Evolutionary conservation across 2,797 vertebrate genomes (phyloP), one percentile per base, ranked within the genome.

Genomic region (Rhinichthys osculus): DNA sequence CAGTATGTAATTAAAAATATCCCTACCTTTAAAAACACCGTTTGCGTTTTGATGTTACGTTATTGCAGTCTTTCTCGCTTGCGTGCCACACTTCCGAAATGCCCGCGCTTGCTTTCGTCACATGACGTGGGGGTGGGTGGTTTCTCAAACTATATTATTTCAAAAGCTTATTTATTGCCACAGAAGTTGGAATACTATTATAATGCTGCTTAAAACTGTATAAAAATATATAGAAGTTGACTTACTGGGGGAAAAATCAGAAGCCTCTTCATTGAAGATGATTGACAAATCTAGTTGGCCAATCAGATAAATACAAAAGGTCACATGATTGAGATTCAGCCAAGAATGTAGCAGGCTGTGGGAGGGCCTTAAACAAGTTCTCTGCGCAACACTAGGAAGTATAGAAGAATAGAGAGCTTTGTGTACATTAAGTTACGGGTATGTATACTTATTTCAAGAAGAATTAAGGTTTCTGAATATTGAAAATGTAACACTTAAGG

Each of bases 41-140:
- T 59, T 52, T 52, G 50, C 6, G 50, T 19, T 19, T 19, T 4
- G 38, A 44, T 42, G 16, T 8, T 3, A 44, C 3, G 42, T 44
- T 44, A 3, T 3, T 3, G 7, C 27, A 11, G 40, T 47, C 52
- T 3, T 17, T 5, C 17, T n/a, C 3, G 27, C 38, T 17, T 1
- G n/a, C 35, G 30, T 8, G 1, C 4, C 16, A 30, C 9, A 11
- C 62, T 54, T 78, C 64, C 50, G 50, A 84, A 79, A 72, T 38
- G 52, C 83, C 83, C 83, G 83, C 83, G 83, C 66, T 79, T 72
- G 27, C 27, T 33, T 59, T 62, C 76, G 30, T 85, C 66, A 85
- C 76, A 3, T 30, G 27, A 23, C 50, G 21, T 38, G 3, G 14
- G 11, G 62, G 1, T 2, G n/a, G n/a, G 62, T 23, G 66, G n/a